These are phyloP conservation scores for Polymixis flavicincta DNA, from an alignment of 2,888 invertebrate genomes.

Conservation along the genomic window DNA sequence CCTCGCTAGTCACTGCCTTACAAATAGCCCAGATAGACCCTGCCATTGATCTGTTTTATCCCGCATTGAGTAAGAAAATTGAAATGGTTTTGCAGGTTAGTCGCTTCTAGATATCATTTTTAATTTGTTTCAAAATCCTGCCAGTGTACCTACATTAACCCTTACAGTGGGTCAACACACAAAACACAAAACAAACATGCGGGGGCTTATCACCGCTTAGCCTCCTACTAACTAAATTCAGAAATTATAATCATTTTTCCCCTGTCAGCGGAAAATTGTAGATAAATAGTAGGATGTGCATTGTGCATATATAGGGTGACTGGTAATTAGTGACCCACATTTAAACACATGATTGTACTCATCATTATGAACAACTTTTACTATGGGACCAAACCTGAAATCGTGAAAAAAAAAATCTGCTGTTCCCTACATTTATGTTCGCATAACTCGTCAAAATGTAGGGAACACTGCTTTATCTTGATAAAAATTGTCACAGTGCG, in stretches of 20 bases:
- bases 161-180: not conserved
- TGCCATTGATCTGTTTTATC: conserved; percentile 80
- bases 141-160: not conserved
- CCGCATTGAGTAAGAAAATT: conserved; percentile 74
- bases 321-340: too few relatives aligned
- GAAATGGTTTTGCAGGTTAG: conserved; percentile 72
- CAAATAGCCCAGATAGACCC: conserved; percentile 83
- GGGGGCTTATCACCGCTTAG: too few relatives aligned
- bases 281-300: too few relatives aligned
- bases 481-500: not conserved
- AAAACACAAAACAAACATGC: not conserved
- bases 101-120: not conserved
- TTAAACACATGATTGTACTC: too few relatives aligned
- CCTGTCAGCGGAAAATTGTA: not conserved
- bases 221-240: not conserved
- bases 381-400: too few relatives aligned
- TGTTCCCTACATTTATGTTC: too few relatives aligned
- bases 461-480: not conserved
- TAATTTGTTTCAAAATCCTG: not conserved
- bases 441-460: too few relatives aligned
- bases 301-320: too few relatives aligned
- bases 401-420: too few relatives aligned
- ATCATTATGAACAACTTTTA: too few relatives aligned
- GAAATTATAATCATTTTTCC: too few relatives aligned
- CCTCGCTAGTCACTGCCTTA: conserved; percentile 76